These are phyloP conservation scores for Camelus dromedarius DNA, from an alignment of 2,113 vertebrate genomes.

Conservation along the genomic window DNA sequence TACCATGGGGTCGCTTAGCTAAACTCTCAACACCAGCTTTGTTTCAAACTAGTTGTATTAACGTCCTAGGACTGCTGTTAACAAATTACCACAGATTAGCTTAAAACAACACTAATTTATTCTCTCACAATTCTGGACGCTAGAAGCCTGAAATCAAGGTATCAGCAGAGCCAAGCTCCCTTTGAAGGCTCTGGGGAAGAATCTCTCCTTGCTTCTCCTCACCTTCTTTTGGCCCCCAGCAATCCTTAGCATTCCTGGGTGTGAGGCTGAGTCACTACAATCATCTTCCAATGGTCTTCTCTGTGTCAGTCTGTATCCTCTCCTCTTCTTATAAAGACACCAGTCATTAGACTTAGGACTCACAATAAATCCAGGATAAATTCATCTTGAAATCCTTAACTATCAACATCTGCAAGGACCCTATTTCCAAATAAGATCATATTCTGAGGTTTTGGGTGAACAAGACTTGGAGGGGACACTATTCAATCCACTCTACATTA, in stretches of 20 bases:
- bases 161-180: fast-evolving
- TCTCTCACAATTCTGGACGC: neutral
- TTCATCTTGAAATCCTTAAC: neutral
- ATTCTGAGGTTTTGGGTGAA: neutral
- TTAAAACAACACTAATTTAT: neutral
- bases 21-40: neutral
- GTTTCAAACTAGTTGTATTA: neutral
- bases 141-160: neutral
- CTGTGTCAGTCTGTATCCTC: neutral
- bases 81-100: neutral
- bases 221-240: neutral
- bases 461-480: neutral
- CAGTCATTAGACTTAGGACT: neutral
- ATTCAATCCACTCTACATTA: neutral
- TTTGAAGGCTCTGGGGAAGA: neutral
- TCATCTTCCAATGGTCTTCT: neutral
- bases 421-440: neutral
- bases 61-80: neutral
- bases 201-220: neutral
- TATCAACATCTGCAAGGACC: too few species aligned
- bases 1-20: neutral
- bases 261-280: fast-evolving
- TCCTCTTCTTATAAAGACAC: neutral
- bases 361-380: neutral
- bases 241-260: neutral